Evolutionary conservation across 2,113 vertebrate species (phyloP).

Genomic region (Bubalus kerabau): DNA sequence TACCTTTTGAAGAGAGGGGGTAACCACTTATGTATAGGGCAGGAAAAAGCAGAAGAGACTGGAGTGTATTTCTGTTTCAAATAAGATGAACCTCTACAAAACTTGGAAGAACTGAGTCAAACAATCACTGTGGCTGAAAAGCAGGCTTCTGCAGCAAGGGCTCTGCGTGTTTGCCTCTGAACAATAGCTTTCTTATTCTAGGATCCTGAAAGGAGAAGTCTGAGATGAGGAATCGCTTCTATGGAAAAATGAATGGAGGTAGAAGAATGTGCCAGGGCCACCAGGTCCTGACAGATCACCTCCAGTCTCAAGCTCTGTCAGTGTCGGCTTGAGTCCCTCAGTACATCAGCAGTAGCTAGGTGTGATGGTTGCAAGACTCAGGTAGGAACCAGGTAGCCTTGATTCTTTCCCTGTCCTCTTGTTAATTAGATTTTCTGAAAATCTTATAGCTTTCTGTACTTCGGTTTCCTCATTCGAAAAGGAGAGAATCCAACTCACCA

Average conservation of each 20-base stretch:
- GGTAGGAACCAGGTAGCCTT: background rate
- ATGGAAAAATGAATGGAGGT: background rate
- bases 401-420: background rate
- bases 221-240: background rate
- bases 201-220: background rate
- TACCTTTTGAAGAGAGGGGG: background rate
- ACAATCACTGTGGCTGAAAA: background rate
- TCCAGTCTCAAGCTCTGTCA: background rate
- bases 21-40: background rate
- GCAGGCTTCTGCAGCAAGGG: background rate
- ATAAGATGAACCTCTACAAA: background rate
- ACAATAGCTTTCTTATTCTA: slow-evolving; percentile 30
- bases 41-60: background rate
- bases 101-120: background rate
- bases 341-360: background rate
- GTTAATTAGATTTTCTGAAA: background rate
- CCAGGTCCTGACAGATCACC: background rate
- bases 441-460: background rate
- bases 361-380: background rate
- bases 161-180: background rate
- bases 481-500: background rate
- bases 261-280: background rate
- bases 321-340: rapidly evolving
- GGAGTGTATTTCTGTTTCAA: background rate
- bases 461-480: background rate